These are phyloP conservation scores for Bubo scandiacus DNA, from an alignment of 2,113 vertebrate species.

Conservation along the genomic window DNA sequence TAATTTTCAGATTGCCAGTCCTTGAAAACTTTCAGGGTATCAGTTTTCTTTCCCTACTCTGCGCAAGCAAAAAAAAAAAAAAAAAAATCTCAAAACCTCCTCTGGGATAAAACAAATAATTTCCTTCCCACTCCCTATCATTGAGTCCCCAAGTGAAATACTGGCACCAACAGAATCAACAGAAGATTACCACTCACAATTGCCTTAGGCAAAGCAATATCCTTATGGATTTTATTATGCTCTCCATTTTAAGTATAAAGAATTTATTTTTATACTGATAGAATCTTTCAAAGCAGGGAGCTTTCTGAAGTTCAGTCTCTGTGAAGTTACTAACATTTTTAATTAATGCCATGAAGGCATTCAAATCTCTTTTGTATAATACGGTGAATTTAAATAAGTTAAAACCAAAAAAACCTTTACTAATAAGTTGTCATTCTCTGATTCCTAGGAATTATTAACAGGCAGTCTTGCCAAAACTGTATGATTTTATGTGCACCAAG, in stretches of 20 bases:
- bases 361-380: background rate
- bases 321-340: slow-evolving; percentile 51
- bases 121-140: background rate
- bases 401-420: background rate
- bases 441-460: background rate
- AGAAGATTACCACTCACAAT: slow-evolving; percentile 11
- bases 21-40: background rate
- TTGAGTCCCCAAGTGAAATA: background rate
- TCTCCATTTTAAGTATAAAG: slow-evolving; percentile 43
- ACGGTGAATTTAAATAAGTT: slow-evolving; percentile 22
- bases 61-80: background rate
- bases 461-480: background rate
- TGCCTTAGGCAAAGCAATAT: slow-evolving; percentile 35
- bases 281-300: slow-evolving; percentile 44
- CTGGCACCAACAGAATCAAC: slow-evolving; percentile 37
- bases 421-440: background rate
- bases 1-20: background rate
- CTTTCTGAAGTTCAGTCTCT: slow-evolving; percentile 38
- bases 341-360: slow-evolving; percentile 39
- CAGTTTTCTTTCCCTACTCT: background rate
- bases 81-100: background rate
- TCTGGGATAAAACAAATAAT: slow-evolving; percentile 37
- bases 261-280: slow-evolving; percentile 46
- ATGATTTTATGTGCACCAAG: background rate
- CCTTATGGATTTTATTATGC: slow-evolving; percentile 29